Conservation (phyloP, 2,113 vertebrate genomes). For the Rhynchomys soricoides region DNA sequence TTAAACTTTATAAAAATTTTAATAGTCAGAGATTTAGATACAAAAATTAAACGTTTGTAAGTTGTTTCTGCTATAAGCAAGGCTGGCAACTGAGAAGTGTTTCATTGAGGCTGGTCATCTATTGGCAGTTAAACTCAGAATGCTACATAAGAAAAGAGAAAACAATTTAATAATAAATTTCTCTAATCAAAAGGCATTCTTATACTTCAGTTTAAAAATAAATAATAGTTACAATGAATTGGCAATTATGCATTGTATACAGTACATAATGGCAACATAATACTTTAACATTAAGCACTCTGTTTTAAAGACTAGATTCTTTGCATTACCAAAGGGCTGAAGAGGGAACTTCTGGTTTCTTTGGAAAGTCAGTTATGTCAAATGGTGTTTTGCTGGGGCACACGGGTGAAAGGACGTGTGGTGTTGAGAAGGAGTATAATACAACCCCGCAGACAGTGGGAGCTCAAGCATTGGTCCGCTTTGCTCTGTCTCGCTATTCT, state of each 20-base stretch:
- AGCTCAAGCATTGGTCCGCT: no score
- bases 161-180: constrained; percentile 82
- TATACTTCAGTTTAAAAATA: constrained; percentile 88
- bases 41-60: constrained; percentile 97
- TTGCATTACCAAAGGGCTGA: neutral
- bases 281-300: constrained; percentile 89
- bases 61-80: constrained; percentile 84
- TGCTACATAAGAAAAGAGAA: constrained; percentile 85
- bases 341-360: no score
- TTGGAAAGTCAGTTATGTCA: no score
- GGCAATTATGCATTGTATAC: constrained; percentile 89
- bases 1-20: constrained; percentile 99
- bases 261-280: constrained; percentile 89
- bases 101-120: constrained; percentile 83
- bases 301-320: constrained; percentile 70
- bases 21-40: constrained; percentile 99
- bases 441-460: no score
- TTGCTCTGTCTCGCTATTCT: no score
- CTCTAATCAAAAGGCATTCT: constrained; percentile 85
- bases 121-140: constrained; percentile 85
- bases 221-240: constrained; percentile 90
- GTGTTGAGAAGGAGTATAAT: no score
- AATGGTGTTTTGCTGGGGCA: no score
- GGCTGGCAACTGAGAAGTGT: constrained; percentile 82
- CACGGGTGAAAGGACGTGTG: no score